Base-by-base conservation (phyloP, 2,113 vertebrate genomes). In the Anas platyrhynchos region DNA sequence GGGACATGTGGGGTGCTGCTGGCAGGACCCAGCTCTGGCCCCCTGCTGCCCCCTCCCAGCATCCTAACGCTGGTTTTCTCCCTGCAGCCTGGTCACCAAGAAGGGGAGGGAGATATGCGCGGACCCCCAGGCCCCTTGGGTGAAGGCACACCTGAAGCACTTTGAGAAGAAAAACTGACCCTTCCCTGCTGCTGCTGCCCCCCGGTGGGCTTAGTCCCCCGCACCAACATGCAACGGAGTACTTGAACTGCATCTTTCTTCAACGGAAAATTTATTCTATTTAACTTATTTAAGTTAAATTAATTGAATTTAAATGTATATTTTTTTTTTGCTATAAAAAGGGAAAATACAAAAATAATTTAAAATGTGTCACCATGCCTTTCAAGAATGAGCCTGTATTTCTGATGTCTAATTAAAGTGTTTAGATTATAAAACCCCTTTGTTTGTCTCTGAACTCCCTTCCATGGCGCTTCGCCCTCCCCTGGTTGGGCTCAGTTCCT, bases 241-340 rank as follows among this genome's bases (percentile, higher is more conserved):
- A 18, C 66, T 7, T 32, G 13, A 38, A 20, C 55, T 22, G 6
- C 55, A 43, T 17, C 55, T n/a, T 16, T 34, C 68, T 44, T 46
- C 68, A 2, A 20, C 0, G 0, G 11, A 3, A 36, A n/a, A 32
- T 15, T 32, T 66, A 66, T 89, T 93, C 77, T 93, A 94, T 94
- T 93, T 91, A 93, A 91, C 55, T 93, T 96, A 96, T 93, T 96
- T 86, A 91, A 84, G 59, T 81, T 55, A 84, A 94, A 81, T 6
- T 71, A 74, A 89, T 50, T 50, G 46, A 48, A 21, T 21, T 21
- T 48, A 48, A 21, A 48, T 48, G 46, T 48, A 2, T 91, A 71
- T 79, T 56, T 66, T 65, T 66, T 80, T 92, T 80, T 32, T 52
- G 23, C 29, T 76, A 90, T 80, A 11, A 59, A 86, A 89, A 59